Evolutionary conservation across 2,113 vertebrate genomes (phyloP), one percentile per base, ranked within the genome.

Genomic region (Meleagris gallopavo): DNA sequence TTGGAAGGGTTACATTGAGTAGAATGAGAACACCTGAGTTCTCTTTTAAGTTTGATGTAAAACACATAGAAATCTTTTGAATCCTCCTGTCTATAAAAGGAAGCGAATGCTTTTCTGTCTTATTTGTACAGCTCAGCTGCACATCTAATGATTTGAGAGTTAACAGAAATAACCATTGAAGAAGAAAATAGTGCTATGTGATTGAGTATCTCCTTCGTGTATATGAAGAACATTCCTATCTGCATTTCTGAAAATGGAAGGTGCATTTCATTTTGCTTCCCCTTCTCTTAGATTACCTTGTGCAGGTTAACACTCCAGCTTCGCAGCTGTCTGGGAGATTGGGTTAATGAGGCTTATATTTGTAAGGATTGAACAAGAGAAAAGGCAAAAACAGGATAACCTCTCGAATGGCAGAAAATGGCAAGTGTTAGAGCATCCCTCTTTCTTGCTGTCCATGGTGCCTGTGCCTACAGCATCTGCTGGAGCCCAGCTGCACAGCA

Each of bases 401-500:
- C 57, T 36, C 7, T 10, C 18, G 50, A 65, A 61, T 73, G 69
- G 38, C 30, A 64, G 43, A 77, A 65, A 40, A 40, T 13, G 27
- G 10, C 83, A 69, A 20, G 55, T 30, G 40, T 77, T 19, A 8
- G 2, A 52, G 83, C 4, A 1, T 43, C 87, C 18, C 54, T 77
- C n/a, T 62, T 50, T 4, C 34, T 55, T 54, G 46, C 34, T 48
- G 29, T 78, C 46, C 25, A 1, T 55, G 0, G 0, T 46, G 66
- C 6, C 54, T 1, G 0, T 50, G 54, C 52, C 41, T 11, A 0
- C 34, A 62, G 55, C 13, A 1, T 60, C n/a, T 74, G 12, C 38
- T 1, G 1, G 41, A 43, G n/a, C 22, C 19, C 0, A 0, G 4
- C 12, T 54, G 55, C 1, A 2, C 60, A 20, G 8, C 64, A 15